Conservation (phyloP, 2,113 vertebrate species). For the Odobenus rosmarus region DNA sequence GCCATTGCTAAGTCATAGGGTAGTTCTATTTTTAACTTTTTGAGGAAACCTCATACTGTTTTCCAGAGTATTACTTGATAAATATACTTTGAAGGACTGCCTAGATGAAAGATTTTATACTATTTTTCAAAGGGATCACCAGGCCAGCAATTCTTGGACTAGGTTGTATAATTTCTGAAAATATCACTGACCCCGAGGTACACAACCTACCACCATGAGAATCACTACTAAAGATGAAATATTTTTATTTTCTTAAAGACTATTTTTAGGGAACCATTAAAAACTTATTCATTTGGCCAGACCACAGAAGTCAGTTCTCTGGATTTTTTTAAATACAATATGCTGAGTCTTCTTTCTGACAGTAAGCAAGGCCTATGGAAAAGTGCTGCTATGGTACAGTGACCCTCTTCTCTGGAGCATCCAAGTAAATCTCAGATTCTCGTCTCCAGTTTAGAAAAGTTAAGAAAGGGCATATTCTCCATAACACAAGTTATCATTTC, state of each 20-base stretch:
- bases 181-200: neutral
- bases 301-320: constrained; percentile 35
- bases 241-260: constrained; percentile 29
- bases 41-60: neutral
- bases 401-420: constrained; percentile 44
- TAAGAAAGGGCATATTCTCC: constrained; percentile 71
- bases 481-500: constrained; percentile 32
- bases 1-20: neutral
- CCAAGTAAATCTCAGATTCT: constrained; percentile 38
- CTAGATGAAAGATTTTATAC: neutral
- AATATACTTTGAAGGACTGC: neutral
- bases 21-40: neutral
- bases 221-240: constrained; percentile 34
- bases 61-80: neutral
- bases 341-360: constrained; percentile 25
- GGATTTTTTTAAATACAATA: neutral
- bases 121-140: neutral
- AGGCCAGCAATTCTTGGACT: neutral
- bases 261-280: constrained; percentile 22
- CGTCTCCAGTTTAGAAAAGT: constrained; percentile 50
- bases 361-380: neutral
- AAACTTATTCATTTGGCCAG: constrained; percentile 41
- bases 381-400: neutral
- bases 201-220: neutral
- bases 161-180: neutral